Evolutionary conservation across 2,113 vertebrate species (phyloP), one percentile per base, ranked within the genome.

Genomic region (Capreolus pygargus): DNA sequence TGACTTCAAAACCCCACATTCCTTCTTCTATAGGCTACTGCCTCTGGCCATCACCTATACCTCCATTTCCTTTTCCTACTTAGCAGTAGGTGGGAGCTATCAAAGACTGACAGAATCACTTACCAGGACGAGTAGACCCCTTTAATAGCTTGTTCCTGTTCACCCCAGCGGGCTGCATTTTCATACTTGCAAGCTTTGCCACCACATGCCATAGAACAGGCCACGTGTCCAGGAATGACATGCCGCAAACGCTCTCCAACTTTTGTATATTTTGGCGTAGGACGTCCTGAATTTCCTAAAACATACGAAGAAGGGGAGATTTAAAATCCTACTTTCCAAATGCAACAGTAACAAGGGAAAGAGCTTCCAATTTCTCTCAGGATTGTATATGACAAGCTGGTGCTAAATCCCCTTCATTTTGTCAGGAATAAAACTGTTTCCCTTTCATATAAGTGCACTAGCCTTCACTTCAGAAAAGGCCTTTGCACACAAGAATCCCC

Each of bases 91-190:
- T n/a, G 43, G n/a, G 30, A 70, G 58, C 52, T 87, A 79, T 61
- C 25, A 43, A 12, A 83, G 60, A 70, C 4, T 0, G 57, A 50
- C 50, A 76, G 85, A 89, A 64, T 50, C 25, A 88, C 98, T 98
- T 98, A 99, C 99, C 99, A 99, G 89, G 99, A 99, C 0, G 99
- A 99, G 98, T 99, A 99, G 84, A 99, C 98, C 19, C 99, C 99
- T 96, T 99, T 99, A 79, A 99, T 95, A 83, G 99, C 99, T 98
- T 99, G 99, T 45, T 99, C 99, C 94, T 99, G 98, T 60, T 99
- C 98, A 4, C 99, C 99, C 99, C 99, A 99, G 90, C 99, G 99
- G 27, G 99, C 98, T 0, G 99, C 99, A 93, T 99, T 99, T 98
- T 99, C 99, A 2, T 99, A 99, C 98, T 99, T 99, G 99, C 99